Base-by-base conservation (phyloP, 2,888 invertebrate species). In the Drosophila algonquin region DNA sequence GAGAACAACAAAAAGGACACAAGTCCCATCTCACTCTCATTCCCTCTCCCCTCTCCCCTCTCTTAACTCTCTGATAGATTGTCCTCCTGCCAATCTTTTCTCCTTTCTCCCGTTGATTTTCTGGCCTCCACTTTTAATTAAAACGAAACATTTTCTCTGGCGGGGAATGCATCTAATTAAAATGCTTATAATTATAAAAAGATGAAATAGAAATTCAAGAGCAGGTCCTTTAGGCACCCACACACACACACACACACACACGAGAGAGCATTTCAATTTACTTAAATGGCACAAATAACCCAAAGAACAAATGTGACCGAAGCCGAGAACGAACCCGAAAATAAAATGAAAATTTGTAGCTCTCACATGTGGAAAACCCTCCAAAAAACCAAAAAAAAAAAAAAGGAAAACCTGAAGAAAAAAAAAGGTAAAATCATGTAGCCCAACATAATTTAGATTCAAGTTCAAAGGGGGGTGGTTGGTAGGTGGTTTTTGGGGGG, bases 91-190 rank as follows among this genome's bases (percentile, higher is more conserved):
- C 9, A 12, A 12, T 54, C 51, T 61, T 54, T 46, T 69, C 35
- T 8, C 40, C 8, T 30, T 30, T 40, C 6, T 53, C 6, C n/a
- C 16, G 27, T 51, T 32, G 46, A 65, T 65, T 67, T 55, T 55
- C 16, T 51, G 55, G 54, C 55, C 40, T 62, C 45, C 52, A 67
- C 32, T 73, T 82, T 83, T 88, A 83, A 88, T 86, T 80, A 83
- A 83, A 83, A 78, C 21, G 27, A 64, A 62, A 63, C 70, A 62
- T 14, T 40, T 58, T 72, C 14, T 16, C 18, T 18, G 32, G 50
- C 48, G 52, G 53, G 2, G 24, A 30, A 16, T 51, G 18, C 44
- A 60, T 40, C n/a, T 40, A 40, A 40, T 40, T 40, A 69, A 70
- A 73, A 75, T 54, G 62, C 50, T 57, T 73, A 68, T 63, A 65